These are phyloP conservation scores for Eurytoma californica DNA, from an alignment of 2,888 invertebrate species.

Conservation along the genomic window DNA sequence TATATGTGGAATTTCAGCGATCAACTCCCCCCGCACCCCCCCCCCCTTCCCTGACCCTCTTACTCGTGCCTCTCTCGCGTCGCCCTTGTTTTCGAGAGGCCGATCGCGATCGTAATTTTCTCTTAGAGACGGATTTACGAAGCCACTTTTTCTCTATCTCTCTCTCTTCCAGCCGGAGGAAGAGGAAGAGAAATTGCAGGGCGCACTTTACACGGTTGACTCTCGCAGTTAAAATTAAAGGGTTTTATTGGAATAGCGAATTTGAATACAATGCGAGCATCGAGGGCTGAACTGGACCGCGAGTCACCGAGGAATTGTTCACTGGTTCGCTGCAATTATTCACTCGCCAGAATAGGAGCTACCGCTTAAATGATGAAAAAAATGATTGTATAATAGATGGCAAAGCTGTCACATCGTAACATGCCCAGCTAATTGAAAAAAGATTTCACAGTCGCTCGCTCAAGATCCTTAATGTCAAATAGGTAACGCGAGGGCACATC, in stretches of 20 bases:
- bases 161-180: neutral
- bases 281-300: neutral
- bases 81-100: conserved; percentile 41
- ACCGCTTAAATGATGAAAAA: neutral
- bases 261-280: conserved; percentile 47
- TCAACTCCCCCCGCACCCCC: conserved; percentile 11
- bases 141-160: neutral
- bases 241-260: conserved; percentile 31
- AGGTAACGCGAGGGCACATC: no score
- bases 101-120: conserved; percentile 13
- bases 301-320: neutral
- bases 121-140: neutral
- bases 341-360: conserved; percentile 1
- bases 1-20: conserved; percentile 31
- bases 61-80: no score
- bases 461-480: no score
- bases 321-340: conserved; percentile 34
- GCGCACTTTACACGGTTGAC: neutral
- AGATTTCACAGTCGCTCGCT: no score
- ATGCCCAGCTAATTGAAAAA: no score
- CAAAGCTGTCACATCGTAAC: no score
- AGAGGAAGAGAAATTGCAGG: conserved; percentile 3
- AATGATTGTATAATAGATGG: no score
- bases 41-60: no score
- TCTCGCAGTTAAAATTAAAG: conserved; percentile 34